Base-by-base conservation (phyloP, 2,113 vertebrate species). In the Cettia cetti region DNA sequence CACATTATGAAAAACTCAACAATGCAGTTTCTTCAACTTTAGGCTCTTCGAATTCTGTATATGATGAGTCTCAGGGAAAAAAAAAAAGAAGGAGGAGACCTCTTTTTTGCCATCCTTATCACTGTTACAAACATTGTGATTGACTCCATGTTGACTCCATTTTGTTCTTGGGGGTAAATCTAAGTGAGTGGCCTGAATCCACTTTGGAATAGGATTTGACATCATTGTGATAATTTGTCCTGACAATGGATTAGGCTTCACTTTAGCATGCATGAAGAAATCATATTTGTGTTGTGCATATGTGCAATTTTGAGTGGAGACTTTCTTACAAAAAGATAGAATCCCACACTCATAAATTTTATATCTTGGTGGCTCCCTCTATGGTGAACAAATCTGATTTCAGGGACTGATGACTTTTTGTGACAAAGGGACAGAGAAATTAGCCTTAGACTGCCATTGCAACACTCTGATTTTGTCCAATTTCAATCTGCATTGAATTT, bases 71-170 rank as follows among this genome's bases (percentile, higher is more conserved):
- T 78, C 12, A 40, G 47, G 12, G 0, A 16, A 56, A 61, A 39
- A 26, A 47, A 31, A 31, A 20, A 30, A 20, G 3, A 44, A 23
- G 2, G 5, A 30, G 2, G 4, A 24, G 2, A 2, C 4, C 3
- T 45, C 26, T 53, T 44, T 80, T 54, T 90, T 57, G 33, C 15
- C 19, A 44, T 5, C 15, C 7, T 57, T 26, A 75, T 53, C 16
- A 57, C 30, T 65, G 27, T 18, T 65, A 53, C 6, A 49, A 79
- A 39, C 19, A 66, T 44, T 66, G 47, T 20, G 39, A 54, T 39
- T 72, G 7, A 28, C 40, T 76, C 11, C 2, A 7, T 10, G 9
- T 15, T 50, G 18, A 37, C 17, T 9, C 82, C 9, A 28, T 68
- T 91, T 76, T 91, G 37, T 44, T 65, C n/a, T 61, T 56, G 26